phyloP scores from a whole-genome alignment of 2,888 invertebrate genomes.

The Fabriciana adippe region DNA sequence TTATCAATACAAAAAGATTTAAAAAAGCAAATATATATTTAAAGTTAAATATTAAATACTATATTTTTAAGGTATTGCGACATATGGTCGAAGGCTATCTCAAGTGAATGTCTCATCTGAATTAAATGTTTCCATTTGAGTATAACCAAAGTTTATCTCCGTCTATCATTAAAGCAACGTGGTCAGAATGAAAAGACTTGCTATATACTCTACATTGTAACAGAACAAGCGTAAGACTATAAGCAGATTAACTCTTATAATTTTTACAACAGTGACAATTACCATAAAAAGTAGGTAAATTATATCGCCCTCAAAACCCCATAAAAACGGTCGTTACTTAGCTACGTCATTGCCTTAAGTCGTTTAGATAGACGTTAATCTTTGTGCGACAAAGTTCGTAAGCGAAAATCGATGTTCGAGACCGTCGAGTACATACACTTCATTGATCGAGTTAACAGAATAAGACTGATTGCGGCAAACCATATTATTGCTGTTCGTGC shows the following conservation, averaged over 20 bases:
- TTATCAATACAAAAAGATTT: no score
- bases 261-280: neutral
- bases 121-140: no score
- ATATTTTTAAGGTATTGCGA: no score
- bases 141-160: no score
- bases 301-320: neutral
- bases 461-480: slow-evolving; percentile 1
- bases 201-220: no score
- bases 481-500: neutral
- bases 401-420: slow-evolving; percentile 6
- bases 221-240: neutral
- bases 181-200: no score
- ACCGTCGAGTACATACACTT: neutral
- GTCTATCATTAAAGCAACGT: no score
- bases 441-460: slow-evolving; percentile 7
- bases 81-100: no score
- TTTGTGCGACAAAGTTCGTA: neutral
- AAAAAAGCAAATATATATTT: no score
- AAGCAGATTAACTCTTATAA: neutral
- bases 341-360: neutral
- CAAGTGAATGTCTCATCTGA: no score
- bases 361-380: slow-evolving; percentile 1
- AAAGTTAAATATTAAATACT: no score
- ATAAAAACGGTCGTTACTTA: slow-evolving; percentile 2
- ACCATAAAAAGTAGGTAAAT: slow-evolving; percentile 7